Evolutionary conservation across 2,888 invertebrate species (phyloP).

Genomic region (Ornithoptera alexandrae): DNA sequence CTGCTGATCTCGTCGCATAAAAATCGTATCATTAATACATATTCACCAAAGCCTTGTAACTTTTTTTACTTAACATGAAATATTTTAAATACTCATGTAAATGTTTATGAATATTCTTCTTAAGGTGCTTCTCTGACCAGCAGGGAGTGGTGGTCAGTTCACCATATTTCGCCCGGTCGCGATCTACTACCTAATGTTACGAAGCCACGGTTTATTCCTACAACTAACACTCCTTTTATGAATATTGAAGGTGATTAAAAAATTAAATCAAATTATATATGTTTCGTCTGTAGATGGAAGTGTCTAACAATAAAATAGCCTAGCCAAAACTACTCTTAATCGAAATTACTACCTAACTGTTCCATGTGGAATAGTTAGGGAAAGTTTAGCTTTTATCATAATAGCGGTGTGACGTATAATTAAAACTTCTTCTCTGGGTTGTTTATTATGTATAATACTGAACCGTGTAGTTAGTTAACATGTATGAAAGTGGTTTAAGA

Average conservation of each 20-base stretch:
- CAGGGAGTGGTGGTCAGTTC: too few species aligned
- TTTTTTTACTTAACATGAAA: too few species aligned
- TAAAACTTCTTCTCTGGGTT: conserved; percentile 19
- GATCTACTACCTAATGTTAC: too few species aligned
- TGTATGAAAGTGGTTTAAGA: background rate
- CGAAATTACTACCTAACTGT: conserved; percentile 5
- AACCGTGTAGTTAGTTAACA: background rate
- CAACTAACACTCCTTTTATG: too few species aligned
- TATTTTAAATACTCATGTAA: too few species aligned
- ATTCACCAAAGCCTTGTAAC: too few species aligned
- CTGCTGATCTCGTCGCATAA: too few species aligned
- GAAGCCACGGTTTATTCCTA: too few species aligned
- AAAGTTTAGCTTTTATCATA: conserved; percentile 14
- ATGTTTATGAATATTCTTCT: too few species aligned
- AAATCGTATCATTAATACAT: too few species aligned
- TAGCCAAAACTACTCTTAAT: background rate
- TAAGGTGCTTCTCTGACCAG: too few species aligned
- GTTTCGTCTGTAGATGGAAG: background rate
- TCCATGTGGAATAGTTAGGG: conserved; percentile 8
- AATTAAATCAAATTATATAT: background rate
- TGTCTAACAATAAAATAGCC: background rate
- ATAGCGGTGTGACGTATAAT: conserved; percentile 20
- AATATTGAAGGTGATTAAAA: background rate
- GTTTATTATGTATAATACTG: conserved; percentile 1
- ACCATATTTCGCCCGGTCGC: too few species aligned